A percentile compares a stretch with the other conserved stretches of the same genome.
Conservation (phyloP, 2,113 vertebrate species). For the Aegithalos caudatus region DNA sequence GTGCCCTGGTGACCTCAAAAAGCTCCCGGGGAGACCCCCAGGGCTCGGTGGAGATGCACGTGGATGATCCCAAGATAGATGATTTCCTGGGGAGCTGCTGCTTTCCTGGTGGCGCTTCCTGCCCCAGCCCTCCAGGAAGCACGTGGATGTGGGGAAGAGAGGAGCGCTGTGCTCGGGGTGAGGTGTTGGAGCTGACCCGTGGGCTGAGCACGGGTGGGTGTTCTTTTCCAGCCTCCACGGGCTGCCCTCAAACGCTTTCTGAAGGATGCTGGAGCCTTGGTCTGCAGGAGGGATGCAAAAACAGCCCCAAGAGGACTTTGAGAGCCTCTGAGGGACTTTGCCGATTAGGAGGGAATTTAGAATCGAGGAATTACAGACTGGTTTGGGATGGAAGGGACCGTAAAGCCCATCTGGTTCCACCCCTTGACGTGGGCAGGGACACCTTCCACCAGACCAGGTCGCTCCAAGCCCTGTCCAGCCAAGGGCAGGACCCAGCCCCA, state of each 20-base stretch:
- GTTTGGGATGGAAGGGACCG: not conserved
- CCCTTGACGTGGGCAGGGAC: not conserved
- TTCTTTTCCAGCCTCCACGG: not conserved
- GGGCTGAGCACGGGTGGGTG: fast-evolving
- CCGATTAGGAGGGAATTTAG: not conserved
- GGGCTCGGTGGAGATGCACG: not conserved
- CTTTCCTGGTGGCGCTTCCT: not conserved
- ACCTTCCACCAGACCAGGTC: not conserved
- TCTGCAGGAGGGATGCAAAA: not conserved
- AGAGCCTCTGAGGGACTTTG: not conserved
- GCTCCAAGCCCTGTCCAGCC: not conserved
- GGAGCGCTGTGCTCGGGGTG: not conserved
- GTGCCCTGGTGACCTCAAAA: not conserved
- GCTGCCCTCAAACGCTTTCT: fast-evolving
- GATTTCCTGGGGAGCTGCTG: not conserved
- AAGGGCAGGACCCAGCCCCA: not conserved
- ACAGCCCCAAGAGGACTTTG: not conserved
- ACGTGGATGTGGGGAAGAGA: not conserved
- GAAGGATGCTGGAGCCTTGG: not conserved
- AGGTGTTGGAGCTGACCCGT: fast-evolving
- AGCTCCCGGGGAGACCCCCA: not conserved
- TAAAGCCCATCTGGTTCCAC: not conserved
- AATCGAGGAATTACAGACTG: not conserved
- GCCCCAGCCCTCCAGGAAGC: not conserved
- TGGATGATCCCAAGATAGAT: not conserved